Evolutionary conservation across 2,797 vertebrate genomes (phyloP).

Genomic region (Salarias fasciatus): DNA sequence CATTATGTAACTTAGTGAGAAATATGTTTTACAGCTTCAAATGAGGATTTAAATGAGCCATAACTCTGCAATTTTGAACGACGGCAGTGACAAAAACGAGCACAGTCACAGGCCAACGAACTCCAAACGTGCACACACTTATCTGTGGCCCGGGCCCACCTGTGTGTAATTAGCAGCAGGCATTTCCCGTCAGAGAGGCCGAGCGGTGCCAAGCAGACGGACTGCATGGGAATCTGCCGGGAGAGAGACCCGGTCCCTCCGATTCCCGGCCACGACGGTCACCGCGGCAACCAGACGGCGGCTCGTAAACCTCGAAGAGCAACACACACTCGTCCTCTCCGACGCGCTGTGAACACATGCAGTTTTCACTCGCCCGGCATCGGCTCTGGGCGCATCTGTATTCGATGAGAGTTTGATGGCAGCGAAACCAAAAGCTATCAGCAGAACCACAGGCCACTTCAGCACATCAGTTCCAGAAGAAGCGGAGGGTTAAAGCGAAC

Average conservation of each 20-base stretch:
- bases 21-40: conserved; percentile 31
- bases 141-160: conserved; percentile 68
- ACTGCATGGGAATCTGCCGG: conserved; percentile 62
- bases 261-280: conserved; percentile 39
- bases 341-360: no score
- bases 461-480: no score
- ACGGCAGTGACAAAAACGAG: conserved; percentile 52
- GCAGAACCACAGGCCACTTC: no score
- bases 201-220: conserved; percentile 68
- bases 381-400: no score
- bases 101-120: conserved; percentile 52
- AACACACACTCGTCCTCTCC: no score
- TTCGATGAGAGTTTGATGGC: no score
- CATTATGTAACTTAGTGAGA: not conserved
- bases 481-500: conserved; percentile 25
- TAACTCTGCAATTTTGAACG: conserved; percentile 6
- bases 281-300: conserved; percentile 15
- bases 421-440: no score
- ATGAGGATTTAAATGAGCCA: not conserved
- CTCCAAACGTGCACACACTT: conserved; percentile 42
- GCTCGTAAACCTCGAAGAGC: not conserved
- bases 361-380: no score
- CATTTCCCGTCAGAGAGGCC: conserved; percentile 80
- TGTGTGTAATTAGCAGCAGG: conserved; percentile 82
- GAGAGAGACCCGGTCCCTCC: conserved; percentile 35